These are phyloP conservation scores for Encarsia formosa DNA, from an alignment of 2,888 invertebrate species.

Conservation along the genomic window DNA sequence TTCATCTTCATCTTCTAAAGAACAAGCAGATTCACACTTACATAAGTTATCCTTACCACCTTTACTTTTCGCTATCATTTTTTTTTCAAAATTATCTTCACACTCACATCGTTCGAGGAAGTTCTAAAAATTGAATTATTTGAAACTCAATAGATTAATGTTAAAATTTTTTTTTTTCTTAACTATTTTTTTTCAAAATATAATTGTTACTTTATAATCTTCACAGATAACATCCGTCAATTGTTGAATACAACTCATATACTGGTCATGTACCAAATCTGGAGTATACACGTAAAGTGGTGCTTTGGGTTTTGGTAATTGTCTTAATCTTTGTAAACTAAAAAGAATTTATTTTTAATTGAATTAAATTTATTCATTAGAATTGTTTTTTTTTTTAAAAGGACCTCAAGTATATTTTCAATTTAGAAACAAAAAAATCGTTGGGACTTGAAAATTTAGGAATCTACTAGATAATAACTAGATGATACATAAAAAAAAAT, in stretches of 20 bases:
- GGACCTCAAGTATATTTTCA: no score
- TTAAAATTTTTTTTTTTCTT: neutral
- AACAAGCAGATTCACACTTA: no score
- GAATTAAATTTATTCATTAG: neutral
- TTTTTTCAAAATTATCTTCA: neutral
- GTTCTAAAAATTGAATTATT: slow-evolving; percentile 6
- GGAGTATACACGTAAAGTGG: slow-evolving; percentile 31
- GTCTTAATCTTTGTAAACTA: slow-evolving; percentile 7
- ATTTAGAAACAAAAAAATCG: no score
- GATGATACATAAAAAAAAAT: no score
- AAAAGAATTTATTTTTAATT: no score
- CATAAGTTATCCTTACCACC: neutral
- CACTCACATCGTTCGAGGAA: slow-evolving; percentile 10
- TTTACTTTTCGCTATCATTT: neutral
- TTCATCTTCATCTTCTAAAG: no score
- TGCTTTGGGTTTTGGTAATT: slow-evolving; percentile 8
- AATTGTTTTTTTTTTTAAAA: neutral
- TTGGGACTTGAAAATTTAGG: no score
- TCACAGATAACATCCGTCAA: slow-evolving; percentile 33
- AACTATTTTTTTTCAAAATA: no score
- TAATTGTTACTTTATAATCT: slow-evolving; percentile 38
- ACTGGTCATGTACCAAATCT: slow-evolving; percentile 37
- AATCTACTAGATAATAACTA: neutral
- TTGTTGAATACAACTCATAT: slow-evolving; percentile 32
- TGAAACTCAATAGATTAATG: neutral